phyloP scores from a whole-genome alignment of 2,113 vertebrate genomes.

The Perognathus longimembris region DNA sequence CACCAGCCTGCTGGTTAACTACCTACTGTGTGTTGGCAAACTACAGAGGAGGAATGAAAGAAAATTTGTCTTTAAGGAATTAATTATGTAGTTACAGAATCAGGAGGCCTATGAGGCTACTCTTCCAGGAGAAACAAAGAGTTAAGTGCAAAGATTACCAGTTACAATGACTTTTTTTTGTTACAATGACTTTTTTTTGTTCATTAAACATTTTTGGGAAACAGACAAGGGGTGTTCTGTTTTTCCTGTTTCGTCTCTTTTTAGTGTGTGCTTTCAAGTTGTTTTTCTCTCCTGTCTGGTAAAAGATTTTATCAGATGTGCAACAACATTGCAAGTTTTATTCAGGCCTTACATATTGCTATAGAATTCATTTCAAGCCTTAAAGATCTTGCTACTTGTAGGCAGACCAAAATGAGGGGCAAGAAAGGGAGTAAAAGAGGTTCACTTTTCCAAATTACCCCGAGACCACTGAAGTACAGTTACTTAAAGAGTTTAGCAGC shows the following conservation, averaged over 20 bases:
- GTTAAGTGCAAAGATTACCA: slow-evolving; percentile 6
- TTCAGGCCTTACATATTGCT: slow-evolving; percentile 76
- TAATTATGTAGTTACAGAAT: background rate
- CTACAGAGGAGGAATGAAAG: background rate
- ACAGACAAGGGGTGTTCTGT: background rate
- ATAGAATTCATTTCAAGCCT: slow-evolving; percentile 84
- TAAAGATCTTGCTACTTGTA: slow-evolving; percentile 78
- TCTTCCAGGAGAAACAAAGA: background rate
- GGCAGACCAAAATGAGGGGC: slow-evolving; percentile 75
- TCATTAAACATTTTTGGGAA: background rate
- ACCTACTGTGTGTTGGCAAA: slow-evolving; percentile 35
- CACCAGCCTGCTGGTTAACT: background rate
- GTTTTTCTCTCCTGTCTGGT: slow-evolving; percentile 71
- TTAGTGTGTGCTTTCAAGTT: slow-evolving; percentile 65
- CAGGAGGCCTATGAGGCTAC: background rate
- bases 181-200: background rate
- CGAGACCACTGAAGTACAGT: slow-evolving; percentile 81
- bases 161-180: background rate
- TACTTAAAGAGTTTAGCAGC: slow-evolving; percentile 85
- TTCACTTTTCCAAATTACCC: slow-evolving; percentile 85
- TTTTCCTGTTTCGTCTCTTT: slow-evolving; percentile 25
- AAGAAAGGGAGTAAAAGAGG: slow-evolving; percentile 58
- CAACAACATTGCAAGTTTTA: slow-evolving; percentile 80
- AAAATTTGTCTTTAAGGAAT: background rate
- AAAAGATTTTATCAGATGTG: slow-evolving; percentile 84